These are phyloP conservation scores for Polymixis lichenea DNA, from an alignment of 2,888 invertebrate species.

Conservation along the genomic window DNA sequence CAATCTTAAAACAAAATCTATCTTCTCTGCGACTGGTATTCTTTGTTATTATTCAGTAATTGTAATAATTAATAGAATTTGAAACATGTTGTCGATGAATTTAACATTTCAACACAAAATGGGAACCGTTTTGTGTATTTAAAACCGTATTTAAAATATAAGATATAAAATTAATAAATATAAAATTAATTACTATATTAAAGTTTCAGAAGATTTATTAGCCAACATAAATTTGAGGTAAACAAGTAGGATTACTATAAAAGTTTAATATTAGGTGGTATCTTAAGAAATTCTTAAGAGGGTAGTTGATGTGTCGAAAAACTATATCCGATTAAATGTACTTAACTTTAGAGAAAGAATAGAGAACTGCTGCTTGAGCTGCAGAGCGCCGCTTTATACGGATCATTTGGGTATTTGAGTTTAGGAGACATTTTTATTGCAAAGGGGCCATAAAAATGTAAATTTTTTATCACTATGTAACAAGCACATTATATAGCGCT, in stretches of 20 bases:
- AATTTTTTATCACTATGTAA: slow-evolving; percentile 64
- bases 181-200: slow-evolving; percentile 77
- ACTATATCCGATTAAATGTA: slow-evolving; percentile 79
- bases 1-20: slow-evolving; percentile 37
- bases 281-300: slow-evolving; percentile 68
- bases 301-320: slow-evolving; percentile 77
- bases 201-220: slow-evolving; percentile 88
- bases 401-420: slow-evolving; percentile 76
- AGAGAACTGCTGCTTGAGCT: slow-evolving; percentile 70
- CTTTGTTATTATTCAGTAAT: slow-evolving; percentile 52
- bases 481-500: slow-evolving; percentile 69
- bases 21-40: slow-evolving; percentile 52
- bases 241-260: slow-evolving; percentile 81
- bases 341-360: slow-evolving; percentile 80
- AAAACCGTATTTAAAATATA: slow-evolving; percentile 59
- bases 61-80: slow-evolving; percentile 47
- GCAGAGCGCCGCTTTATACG: slow-evolving; percentile 78
- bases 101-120: slow-evolving; percentile 69
- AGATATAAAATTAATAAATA: slow-evolving; percentile 55
- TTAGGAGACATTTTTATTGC: slow-evolving; percentile 78
- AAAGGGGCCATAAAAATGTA: slow-evolving; percentile 83
- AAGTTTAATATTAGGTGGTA: slow-evolving; percentile 79
- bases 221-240: slow-evolving; percentile 84
- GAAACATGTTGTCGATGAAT: slow-evolving; percentile 60
- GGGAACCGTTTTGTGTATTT: slow-evolving; percentile 65